Evolutionary conservation across 2,797 vertebrate genomes (phyloP), one percentile per base, ranked within the genome.

Genomic region (Erpetoichthys calabaricus): DNA sequence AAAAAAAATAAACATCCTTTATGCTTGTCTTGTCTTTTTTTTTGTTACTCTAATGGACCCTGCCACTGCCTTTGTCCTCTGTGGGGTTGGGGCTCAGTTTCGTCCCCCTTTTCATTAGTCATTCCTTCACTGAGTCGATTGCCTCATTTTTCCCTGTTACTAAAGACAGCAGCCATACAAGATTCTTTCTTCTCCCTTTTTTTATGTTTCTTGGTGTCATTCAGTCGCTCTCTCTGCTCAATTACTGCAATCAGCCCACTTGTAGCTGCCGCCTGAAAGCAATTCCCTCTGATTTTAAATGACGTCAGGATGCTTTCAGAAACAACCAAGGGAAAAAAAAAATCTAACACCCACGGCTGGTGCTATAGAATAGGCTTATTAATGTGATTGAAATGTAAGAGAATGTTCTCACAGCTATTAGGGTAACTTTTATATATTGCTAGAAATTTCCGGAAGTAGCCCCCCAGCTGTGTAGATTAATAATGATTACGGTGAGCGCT

Each of bases 211-310:
- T 42, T 42, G 53, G 9, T 54, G 53, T 54, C 53, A 54, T 54
- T 54, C 53, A 54, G 42, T 7, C 41, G 6, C 41, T 54, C 53
- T 54, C 53, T 54, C 5, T 51, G 41, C 53, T 54, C 53, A 54
- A 54, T 54, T 25, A 54, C 53, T 41, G 53, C 53, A 54, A 54
- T 54, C 53, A 54, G 41, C 53, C 53, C 53, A 54, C 53, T 5
- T 41, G 41, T 41, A 54, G 53, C 53, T 54, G 53, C 53, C 8
- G 5, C 25, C 53, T 25, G 53, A 41, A 7, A 54, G 53, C n/a
- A 42, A 42, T 54, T n/a, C 47, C 7, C 53, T 42, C n/a, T 54
- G 53, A 8, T 43, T 54, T 8, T 54, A 54, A 54, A 42, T 54
- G 53, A 54, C 41, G 53, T 54, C 53, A 25, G 53, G 53, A 6